Evolutionary conservation across 2,888 invertebrate species (phyloP), one percentile per base, ranked within the genome.

Genomic region (Lithophane semibrunnea): DNA sequence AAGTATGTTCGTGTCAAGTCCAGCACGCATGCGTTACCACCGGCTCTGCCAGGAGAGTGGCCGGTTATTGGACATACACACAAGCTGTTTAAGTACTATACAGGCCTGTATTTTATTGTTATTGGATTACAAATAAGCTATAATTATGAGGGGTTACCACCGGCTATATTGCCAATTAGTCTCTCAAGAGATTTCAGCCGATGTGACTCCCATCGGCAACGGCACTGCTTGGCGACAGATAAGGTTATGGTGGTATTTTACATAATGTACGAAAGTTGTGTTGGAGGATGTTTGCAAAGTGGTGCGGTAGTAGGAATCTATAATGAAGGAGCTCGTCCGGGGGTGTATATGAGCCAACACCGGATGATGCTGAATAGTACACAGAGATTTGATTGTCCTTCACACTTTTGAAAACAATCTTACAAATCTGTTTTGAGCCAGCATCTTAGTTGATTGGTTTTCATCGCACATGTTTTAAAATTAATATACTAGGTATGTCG

Each of bases 21-120:
- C 21, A 82, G 42, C 29, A 3, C 37, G 21, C 61, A 67, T 49
- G 13, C 37, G 3, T 12, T 83, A 42, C 83, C 84, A 21, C 83
- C 79, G 1, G 71, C 69, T 12, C 3, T 71, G 12, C 60, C 77
- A 9, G 70, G 77, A 13, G n/a, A 56, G 1, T 63, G 47, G 21
- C 84, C 84, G 2, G 9, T 73, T 24, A 61, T 73, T 58, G 79
- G 84, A 4, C 58, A 72, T 44, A 1, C 18, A 3, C 18, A 29
- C 9, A 16, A 7, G 9, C 54, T 79, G 67, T 68, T 68, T 56
- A 3, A 56, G n/a, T 68, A 68, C 18, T 75, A 18, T 2, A 67
- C 66, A 47, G 16, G 79, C 75, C 3, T 56, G 60, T 66, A 21
- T n/a, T 29, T 18, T 56, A 4, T 8, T 8, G 3, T 60, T 42